Evolutionary conservation across 2,113 vertebrate species (phyloP).

Genomic region (Austrofundulus limnaeus): DNA sequence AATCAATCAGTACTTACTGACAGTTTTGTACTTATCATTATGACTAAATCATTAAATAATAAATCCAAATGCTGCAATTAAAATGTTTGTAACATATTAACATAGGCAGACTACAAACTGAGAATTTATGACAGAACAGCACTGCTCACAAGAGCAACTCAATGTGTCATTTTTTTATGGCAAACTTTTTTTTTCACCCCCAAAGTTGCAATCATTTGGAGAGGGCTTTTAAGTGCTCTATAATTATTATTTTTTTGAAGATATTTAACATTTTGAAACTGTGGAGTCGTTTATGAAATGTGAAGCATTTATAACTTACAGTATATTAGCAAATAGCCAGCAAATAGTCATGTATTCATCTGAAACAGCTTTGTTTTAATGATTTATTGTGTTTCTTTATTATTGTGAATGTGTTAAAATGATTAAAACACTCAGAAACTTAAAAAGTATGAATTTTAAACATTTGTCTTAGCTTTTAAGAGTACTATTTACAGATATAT

Average conservation of each 20-base stretch:
- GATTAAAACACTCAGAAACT: constrained; percentile 7
- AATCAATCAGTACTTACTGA: constrained; percentile 24
- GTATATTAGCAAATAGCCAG: no score
- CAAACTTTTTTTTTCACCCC: no score
- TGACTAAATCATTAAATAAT: constrained; percentile 17
- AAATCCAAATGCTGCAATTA: constrained; percentile 32
- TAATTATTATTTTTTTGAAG: not conserved
- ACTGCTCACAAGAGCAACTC: constrained; percentile 37
- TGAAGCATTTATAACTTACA: constrained; percentile 38
- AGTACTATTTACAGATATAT: constrained; percentile 68
- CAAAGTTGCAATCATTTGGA: constrained; percentile 33
- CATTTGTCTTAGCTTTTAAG: constrained; percentile 24
- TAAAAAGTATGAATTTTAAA: constrained; percentile 29
- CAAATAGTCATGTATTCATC: constrained; percentile 20
- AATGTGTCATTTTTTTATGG: no score
- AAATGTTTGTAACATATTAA: constrained; percentile 6
- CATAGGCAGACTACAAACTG: constrained; percentile 35
- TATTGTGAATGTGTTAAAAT: constrained; percentile 14
- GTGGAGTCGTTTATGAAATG: constrained; percentile 33
- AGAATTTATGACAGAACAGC: constrained; percentile 53
- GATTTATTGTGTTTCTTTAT: constrained; percentile 16
- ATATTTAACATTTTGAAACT: constrained; percentile 19
- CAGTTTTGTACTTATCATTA: constrained; percentile 42
- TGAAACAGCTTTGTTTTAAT: not conserved
- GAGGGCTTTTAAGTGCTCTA: constrained; percentile 1